These are phyloP conservation scores for Drosophila ogumai DNA, from an alignment of 1,140 invertebrate genomes.

Conservation along the genomic window DNA sequence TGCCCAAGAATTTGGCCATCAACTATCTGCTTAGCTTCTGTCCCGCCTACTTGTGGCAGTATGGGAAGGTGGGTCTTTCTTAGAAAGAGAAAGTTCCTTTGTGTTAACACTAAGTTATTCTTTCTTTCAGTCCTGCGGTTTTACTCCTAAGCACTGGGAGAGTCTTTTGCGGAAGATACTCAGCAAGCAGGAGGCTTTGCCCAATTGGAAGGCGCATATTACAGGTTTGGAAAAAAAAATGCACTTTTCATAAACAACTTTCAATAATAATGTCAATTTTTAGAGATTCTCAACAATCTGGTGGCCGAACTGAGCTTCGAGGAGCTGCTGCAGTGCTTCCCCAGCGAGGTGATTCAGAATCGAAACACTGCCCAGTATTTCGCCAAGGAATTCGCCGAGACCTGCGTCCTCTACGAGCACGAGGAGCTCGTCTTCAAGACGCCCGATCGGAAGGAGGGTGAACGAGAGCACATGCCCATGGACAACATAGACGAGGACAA, in stretches of 20 bases:
- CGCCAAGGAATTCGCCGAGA: constrained; percentile 77
- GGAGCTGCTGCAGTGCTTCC: constrained; percentile 80
- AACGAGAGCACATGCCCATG: constrained; percentile 72
- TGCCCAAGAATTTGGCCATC: constrained; percentile 80
- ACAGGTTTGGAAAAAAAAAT: constrained; percentile 48
- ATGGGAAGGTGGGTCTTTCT: constrained; percentile 67
- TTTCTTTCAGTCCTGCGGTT: constrained; percentile 68
- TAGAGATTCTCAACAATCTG: constrained; percentile 80
- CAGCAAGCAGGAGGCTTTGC: constrained; percentile 71
- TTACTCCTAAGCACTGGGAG: constrained; percentile 82
- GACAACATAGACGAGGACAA: constrained; percentile 84
- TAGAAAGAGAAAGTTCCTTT: rapidly evolving
- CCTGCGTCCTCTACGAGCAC: constrained; percentile 69
- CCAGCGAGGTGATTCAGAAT: constrained; percentile 75
- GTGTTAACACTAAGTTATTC: background rate
- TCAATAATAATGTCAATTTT: background rate
- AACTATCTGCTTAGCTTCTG: constrained; percentile 81
- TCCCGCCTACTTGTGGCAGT: constrained; percentile 77
- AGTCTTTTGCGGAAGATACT: constrained; percentile 76
- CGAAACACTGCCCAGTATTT: constrained; percentile 73
- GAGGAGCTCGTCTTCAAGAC: constrained; percentile 65
- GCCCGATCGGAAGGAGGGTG: constrained; percentile 42
- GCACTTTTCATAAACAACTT: background rate
- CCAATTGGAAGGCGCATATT: constrained; percentile 76
- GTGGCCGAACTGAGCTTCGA: constrained; percentile 77